These are phyloP conservation scores for Anorthoa munda DNA, from an alignment of 2,888 invertebrate species.

Conservation along the genomic window DNA sequence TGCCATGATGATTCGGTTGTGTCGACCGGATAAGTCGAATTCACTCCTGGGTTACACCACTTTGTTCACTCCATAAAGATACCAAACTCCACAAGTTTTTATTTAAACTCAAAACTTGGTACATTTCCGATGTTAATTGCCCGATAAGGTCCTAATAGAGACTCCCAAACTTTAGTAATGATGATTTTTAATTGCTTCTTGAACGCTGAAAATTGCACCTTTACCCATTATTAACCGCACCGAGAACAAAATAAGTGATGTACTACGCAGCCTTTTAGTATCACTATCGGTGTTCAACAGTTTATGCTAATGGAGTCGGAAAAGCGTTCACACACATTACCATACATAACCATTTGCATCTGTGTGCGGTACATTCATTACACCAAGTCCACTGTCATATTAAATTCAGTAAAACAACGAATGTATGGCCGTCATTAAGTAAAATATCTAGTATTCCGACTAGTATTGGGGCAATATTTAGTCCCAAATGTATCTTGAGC, in stretches of 20 bases:
- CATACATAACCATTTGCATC: constrained; percentile 45
- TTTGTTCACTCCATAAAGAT: constrained; percentile 37
- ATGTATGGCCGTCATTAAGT: constrained; percentile 49
- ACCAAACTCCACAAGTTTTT: constrained; percentile 35
- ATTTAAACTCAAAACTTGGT: constrained; percentile 48
- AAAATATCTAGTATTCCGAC: constrained; percentile 45
- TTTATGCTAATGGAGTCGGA: constrained; percentile 64
- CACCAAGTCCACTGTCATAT: constrained; percentile 59
- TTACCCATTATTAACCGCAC: constrained; percentile 43
- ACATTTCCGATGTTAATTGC: constrained; percentile 45
- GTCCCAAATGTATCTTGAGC: constrained; percentile 47
- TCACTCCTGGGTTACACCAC: constrained; percentile 26
- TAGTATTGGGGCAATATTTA: constrained; percentile 43
- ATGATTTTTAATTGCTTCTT: constrained; percentile 59
- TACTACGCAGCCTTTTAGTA: constrained; percentile 51
- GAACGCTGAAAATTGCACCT: constrained; percentile 33
- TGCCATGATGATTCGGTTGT: too few relatives aligned
- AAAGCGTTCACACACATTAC: constrained; percentile 57
- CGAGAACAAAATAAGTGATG: constrained; percentile 42
- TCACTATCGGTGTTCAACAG: constrained; percentile 56
- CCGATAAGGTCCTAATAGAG: constrained; percentile 50
- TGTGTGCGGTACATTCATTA: constrained; percentile 58
- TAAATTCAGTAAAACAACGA: constrained; percentile 62
- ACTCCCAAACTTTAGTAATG: constrained; percentile 57
- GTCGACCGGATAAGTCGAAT: constrained; percentile 36